These are phyloP conservation scores for Apteryx owenii DNA, from an alignment of 2,113 vertebrate genomes.

Conservation along the genomic window DNA sequence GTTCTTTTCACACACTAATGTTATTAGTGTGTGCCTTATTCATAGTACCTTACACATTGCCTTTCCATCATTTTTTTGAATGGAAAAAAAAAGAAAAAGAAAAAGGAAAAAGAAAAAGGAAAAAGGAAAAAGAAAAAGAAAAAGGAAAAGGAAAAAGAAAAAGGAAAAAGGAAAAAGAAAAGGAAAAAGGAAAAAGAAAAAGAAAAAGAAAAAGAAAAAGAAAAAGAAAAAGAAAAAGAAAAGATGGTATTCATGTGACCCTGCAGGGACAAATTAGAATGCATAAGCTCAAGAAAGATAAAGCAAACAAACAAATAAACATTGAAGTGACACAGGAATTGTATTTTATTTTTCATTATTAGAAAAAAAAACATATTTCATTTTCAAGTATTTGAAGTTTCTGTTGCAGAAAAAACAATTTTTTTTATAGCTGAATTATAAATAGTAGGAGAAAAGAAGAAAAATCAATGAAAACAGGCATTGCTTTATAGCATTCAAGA, in stretches of 20 bases:
- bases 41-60: neutral
- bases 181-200: neutral
- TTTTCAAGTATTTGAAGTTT: neutral
- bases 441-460: neutral
- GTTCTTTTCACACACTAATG: neutral
- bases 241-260: neutral
- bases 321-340: neutral
- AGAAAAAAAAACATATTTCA: neutral
- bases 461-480: rapidly evolving
- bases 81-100: neutral
- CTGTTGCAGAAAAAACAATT: neutral
- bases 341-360: neutral
- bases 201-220: neutral
- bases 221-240: neutral
- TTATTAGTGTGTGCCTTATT: neutral
- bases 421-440: neutral
- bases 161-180: neutral
- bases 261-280: neutral
- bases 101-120: neutral
- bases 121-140: no score
- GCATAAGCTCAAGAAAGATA: neutral
- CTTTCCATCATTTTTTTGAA: neutral
- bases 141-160: neutral
- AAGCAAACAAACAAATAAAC: neutral
- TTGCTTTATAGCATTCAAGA: neutral